Conservation (phyloP, 1,140 invertebrate genomes). For the Zaprionus taronus region DNA sequence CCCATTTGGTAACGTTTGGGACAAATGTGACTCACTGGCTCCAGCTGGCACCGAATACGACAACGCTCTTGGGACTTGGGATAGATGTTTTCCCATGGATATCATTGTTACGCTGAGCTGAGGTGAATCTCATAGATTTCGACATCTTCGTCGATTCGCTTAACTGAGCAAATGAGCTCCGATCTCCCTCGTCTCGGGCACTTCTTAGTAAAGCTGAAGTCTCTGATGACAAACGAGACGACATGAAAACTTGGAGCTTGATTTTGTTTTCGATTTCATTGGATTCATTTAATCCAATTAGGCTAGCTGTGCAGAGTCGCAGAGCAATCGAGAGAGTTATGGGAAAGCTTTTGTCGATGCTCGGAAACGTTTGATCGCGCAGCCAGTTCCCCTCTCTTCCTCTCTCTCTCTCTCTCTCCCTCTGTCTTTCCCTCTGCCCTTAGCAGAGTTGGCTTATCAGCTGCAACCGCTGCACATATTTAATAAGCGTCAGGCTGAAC, state of each 20-base stretch:
- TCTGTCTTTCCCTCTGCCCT: too few species aligned
- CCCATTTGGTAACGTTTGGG: neutral
- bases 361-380: constrained; percentile 11
- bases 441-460: constrained; percentile 39
- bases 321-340: constrained; percentile 61
- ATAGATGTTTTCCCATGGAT: constrained; percentile 72
- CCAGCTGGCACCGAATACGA: constrained; percentile 26
- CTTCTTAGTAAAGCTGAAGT: constrained; percentile 67
- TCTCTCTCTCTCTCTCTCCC: constrained; percentile 4
- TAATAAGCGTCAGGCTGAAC: constrained; percentile 66
- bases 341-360: constrained; percentile 63
- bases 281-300: constrained; percentile 78
- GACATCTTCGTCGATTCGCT: constrained; percentile 67
- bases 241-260: constrained; percentile 49
- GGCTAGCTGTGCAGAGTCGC: constrained; percentile 52
- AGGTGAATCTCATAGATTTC: constrained; percentile 69
- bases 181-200: constrained; percentile 2
- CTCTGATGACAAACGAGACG: constrained; percentile 22
- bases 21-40: constrained; percentile 37
- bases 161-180: constrained; percentile 65
- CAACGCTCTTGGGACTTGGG: neutral
- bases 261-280: constrained; percentile 76
- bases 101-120: constrained; percentile 61
- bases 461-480: constrained; percentile 68
- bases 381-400: neutral